Base-by-base conservation (phyloP, 2,113 vertebrate species). In the Pavo muticus region DNA sequence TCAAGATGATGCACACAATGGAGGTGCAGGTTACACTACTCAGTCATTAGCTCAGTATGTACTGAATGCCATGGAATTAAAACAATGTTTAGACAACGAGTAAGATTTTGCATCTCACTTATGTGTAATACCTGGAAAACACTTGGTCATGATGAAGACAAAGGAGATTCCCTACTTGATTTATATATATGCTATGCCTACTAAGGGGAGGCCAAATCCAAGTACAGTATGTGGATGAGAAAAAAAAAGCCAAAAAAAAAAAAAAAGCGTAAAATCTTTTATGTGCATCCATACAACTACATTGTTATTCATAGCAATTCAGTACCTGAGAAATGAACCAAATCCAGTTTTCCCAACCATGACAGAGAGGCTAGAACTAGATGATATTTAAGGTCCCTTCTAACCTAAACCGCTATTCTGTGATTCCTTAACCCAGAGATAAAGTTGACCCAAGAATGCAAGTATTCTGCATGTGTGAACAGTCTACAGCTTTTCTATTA, bases 401-500 rank as follows among this genome's bases (percentile, higher is more conserved):
- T 27, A 29, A 64, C 17, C 39, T 37, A 40, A 64, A 64, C 39
- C 17, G 39, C 39, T 61, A 64, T 27, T 63, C 35, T 39, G 23
- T 61, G 60, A 61, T 63, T 40, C 60, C 40, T 88, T 60, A 95
- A 87, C n/a, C 19, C 74, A 72, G 54, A 13, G 5, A 78, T 61
- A 30, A 91, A 87, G 87, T 87, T 87, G 87, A 85, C 50, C 29
- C 16, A 80, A 70, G 68, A 91, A 80, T 0, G 1, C 54, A 73
- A 78, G 74, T 70, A 72, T 88, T 91, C 77, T 83, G 54, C 25
- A 87, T 0, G 0, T 82, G 45, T 73, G 80, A 91, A 89, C 8
- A 42, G 54, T 94, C 68, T 87, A 85, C 40, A 91, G 79, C 14
- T 93, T 93, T 96, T 88, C 48, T 90, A 80, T 59, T 90, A 73